phyloP scores from a whole-genome alignment of 2,797 vertebrate genomes.

The Lycodopsis pacificus region DNA sequence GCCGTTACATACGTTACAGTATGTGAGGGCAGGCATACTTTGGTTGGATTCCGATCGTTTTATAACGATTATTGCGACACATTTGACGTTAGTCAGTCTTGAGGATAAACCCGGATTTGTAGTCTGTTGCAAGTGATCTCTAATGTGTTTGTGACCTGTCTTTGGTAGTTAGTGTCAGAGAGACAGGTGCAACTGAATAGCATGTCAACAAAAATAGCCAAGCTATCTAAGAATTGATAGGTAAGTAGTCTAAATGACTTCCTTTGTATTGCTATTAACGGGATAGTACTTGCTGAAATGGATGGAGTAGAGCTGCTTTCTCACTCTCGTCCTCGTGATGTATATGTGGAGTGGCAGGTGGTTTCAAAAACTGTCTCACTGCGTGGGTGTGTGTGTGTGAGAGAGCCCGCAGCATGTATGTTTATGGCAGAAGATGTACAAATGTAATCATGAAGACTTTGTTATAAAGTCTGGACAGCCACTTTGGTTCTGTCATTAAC shows the following conservation, averaged over 20 bases:
- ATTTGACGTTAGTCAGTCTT: background rate
- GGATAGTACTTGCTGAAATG: conserved; percentile 2
- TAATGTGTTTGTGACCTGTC: background rate
- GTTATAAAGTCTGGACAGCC: background rate
- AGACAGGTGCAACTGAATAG: conserved; percentile 32
- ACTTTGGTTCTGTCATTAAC: background rate
- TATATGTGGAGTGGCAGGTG: conserved; percentile 35
- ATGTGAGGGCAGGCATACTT: background rate
- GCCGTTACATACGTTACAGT: background rate
- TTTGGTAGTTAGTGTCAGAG: background rate
- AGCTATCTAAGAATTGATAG: background rate
- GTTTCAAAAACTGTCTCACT: background rate
- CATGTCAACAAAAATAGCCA: background rate
- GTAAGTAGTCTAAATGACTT: background rate
- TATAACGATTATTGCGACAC: background rate
- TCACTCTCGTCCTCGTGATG: conserved; percentile 17
- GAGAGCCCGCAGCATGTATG: background rate
- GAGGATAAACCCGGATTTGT: conserved; percentile 53
- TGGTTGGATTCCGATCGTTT: background rate
- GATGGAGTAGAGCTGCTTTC: conserved; percentile 14
- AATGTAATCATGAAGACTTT: too few species aligned
- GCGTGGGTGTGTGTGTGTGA: background rate
- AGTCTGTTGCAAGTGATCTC: background rate
- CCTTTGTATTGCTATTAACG: background rate
- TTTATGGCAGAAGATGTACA: conserved; percentile 6